Percentiles rank a stretch among this genome's conserved stretches.
phyloP scores from a whole-genome alignment of 2,888 invertebrate genomes.

The Drosophila diplacantha region DNA sequence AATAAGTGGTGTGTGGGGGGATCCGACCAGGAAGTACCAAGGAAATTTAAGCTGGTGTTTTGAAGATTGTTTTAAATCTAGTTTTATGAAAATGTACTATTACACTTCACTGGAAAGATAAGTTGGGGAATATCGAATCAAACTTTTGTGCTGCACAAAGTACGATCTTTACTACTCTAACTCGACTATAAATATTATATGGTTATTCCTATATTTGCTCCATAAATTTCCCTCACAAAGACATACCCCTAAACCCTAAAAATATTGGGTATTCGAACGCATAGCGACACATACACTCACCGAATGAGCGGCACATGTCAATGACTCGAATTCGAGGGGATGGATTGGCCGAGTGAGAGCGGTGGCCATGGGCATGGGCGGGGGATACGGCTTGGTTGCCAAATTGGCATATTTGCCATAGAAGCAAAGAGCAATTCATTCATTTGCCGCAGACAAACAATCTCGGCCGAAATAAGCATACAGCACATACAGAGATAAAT shows the following conservation, averaged over 20 bases:
- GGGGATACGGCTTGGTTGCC: conserved; percentile 26
- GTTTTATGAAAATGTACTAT: too few relatives aligned
- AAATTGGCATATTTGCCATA: conserved; percentile 69
- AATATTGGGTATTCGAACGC: conserved; percentile 6
- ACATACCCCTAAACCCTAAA: not conserved
- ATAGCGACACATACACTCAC: conserved; percentile 18
- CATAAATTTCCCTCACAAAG: not conserved
- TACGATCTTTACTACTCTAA: not conserved
- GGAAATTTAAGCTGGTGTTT: not conserved
- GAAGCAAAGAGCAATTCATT: conserved; percentile 66
- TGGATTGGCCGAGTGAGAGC: conserved; percentile 10
- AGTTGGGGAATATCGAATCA: not conserved
- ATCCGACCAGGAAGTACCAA: conserved; percentile 1
- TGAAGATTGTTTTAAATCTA: not conserved
- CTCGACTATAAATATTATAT: not conserved
- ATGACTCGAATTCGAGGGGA: conserved; percentile 49
- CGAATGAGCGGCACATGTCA: conserved; percentile 61
- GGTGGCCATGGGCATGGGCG: conserved; percentile 7
- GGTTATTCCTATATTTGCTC: not conserved
- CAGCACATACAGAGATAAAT: conserved; percentile 39
- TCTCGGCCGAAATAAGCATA: conserved; percentile 55
- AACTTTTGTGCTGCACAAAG: not conserved
- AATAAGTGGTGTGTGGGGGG: not conserved
- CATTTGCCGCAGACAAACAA: conserved; percentile 71
- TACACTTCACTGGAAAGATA: not conserved